Percentiles rank a stretch among this genome's conserved stretches.
Evolutionary conservation across 2,888 invertebrate genomes (phyloP).

Genomic region (Torymus texanus): DNA sequence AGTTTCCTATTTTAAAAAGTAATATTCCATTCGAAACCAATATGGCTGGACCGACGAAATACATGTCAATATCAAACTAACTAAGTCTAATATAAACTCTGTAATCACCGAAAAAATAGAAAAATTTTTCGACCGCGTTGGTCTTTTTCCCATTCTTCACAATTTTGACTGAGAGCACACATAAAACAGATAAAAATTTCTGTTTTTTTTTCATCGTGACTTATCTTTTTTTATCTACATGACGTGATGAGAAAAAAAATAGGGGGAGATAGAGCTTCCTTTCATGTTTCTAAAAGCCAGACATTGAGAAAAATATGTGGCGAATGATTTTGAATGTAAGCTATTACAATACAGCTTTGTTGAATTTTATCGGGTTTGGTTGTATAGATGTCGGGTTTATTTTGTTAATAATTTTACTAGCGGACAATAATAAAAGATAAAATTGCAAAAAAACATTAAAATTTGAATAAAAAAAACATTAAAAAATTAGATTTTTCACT

Average conservation of each 20-base stretch:
- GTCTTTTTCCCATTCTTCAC: not conserved
- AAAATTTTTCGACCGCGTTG: conserved; percentile 16
- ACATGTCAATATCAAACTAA: too few species aligned
- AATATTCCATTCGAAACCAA: conserved; percentile 6
- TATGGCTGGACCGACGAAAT: not conserved
- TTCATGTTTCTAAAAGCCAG: not conserved
- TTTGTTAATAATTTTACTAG: too few species aligned
- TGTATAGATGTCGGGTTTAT: too few species aligned
- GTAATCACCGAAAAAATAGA: not conserved
- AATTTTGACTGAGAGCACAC: not conserved
- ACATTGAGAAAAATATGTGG: not conserved
- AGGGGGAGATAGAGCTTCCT: not conserved
- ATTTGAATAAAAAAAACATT: too few species aligned
- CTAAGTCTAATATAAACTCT: not conserved
- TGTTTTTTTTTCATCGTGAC: conserved; percentile 15
- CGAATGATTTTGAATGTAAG: too few species aligned
- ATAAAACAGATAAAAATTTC: conserved; percentile 34
- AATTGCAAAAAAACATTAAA: too few species aligned
- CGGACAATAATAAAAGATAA: too few species aligned
- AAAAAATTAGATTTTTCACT: too few species aligned
- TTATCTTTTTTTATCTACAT: conserved; percentile 33
- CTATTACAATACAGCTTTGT: too few species aligned
- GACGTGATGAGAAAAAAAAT: too few species aligned
- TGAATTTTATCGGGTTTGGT: too few species aligned
- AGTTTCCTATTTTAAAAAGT: too few species aligned